These are phyloP conservation scores for Thalassoma bifasciatum DNA, from an alignment of 2,113 vertebrate genomes.

Conservation along the genomic window DNA sequence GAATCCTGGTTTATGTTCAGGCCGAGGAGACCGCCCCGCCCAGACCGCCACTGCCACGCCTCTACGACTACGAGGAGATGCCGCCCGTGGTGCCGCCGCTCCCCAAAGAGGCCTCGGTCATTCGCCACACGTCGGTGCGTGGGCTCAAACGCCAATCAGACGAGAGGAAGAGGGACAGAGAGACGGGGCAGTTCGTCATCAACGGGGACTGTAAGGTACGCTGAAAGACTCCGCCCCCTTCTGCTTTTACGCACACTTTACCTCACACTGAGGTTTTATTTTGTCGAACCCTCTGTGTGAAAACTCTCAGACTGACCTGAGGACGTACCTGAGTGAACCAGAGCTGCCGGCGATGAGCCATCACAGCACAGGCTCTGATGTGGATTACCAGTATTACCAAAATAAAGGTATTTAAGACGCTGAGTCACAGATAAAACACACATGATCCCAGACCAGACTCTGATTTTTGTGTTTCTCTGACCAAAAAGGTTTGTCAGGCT, in stretches of 20 bases:
- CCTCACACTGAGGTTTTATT: not conserved
- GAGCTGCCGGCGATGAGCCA: slow-evolving; percentile 84
- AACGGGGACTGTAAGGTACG: slow-evolving; percentile 92
- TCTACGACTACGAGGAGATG: slow-evolving; percentile 92
- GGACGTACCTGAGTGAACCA: slow-evolving; percentile 93
- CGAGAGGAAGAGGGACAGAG: slow-evolving; percentile 93
- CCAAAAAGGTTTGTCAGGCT: slow-evolving; percentile 82
- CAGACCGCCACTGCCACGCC: slow-evolving; percentile 92
- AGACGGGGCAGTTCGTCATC: slow-evolving; percentile 84
- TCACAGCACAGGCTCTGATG: slow-evolving; percentile 77
- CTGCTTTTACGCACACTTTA: not conserved
- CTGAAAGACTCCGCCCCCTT: too few relatives aligned
- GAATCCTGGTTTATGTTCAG: slow-evolving; percentile 31
- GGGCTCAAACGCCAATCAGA: slow-evolving; percentile 97
- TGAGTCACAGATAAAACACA: too few relatives aligned
- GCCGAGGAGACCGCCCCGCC: slow-evolving; percentile 92
- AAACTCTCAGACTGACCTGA: slow-evolving; percentile 85
- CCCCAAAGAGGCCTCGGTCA: slow-evolving; percentile 90
- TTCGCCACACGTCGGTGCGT: slow-evolving; percentile 94
- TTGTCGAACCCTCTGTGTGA: not conserved
- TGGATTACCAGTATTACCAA: slow-evolving; percentile 88
- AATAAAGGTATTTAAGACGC: slow-evolving; percentile 91
- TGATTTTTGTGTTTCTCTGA: not conserved
- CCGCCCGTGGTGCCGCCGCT: slow-evolving; percentile 94
- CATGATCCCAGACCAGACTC: too few relatives aligned